phyloP scores from a whole-genome alignment of 2,797 vertebrate species.

The Denticeps clupeoides region DNA sequence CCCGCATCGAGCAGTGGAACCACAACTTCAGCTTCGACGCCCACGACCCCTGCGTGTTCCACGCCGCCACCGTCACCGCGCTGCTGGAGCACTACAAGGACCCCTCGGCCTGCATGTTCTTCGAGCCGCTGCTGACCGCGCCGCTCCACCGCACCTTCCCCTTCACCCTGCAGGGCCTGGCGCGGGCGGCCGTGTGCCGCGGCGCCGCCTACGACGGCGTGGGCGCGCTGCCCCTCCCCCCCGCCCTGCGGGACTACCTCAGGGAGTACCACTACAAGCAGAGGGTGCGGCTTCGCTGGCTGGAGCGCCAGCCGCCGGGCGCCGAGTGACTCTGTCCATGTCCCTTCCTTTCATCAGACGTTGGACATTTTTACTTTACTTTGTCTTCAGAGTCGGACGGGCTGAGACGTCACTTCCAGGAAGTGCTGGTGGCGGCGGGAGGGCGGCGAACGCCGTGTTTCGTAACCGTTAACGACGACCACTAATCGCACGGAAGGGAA shows the following conservation, averaged over 20 bases:
- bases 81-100: slow-evolving; percentile 98
- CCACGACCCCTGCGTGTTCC: slow-evolving; percentile 92
- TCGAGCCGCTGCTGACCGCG: slow-evolving; percentile 91
- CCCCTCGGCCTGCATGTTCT: slow-evolving; percentile 98
- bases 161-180: slow-evolving; percentile 94
- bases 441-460: slow-evolving; percentile 22
- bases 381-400: no score
- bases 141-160: slow-evolving; percentile 93
- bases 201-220: slow-evolving; percentile 93
- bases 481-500: slow-evolving; percentile 33
- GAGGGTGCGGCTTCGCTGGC: slow-evolving; percentile 96
- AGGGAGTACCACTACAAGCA: slow-evolving; percentile 99
- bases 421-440: slow-evolving; percentile 20
- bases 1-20: slow-evolving; percentile 97
- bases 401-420: slow-evolving; percentile 27
- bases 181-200: slow-evolving; percentile 86
- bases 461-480: slow-evolving; percentile 32
- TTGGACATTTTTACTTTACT: slow-evolving; percentile 9
- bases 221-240: slow-evolving; percentile 81
- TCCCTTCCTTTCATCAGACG: no score
- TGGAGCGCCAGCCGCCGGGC: slow-evolving; percentile 91
- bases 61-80: slow-evolving; percentile 92
- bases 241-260: slow-evolving; percentile 91
- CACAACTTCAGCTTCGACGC: slow-evolving; percentile 98
- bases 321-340: no score